Base-by-base conservation (phyloP, 2,797 vertebrate genomes). In the Sebastes hubbsi region DNA sequence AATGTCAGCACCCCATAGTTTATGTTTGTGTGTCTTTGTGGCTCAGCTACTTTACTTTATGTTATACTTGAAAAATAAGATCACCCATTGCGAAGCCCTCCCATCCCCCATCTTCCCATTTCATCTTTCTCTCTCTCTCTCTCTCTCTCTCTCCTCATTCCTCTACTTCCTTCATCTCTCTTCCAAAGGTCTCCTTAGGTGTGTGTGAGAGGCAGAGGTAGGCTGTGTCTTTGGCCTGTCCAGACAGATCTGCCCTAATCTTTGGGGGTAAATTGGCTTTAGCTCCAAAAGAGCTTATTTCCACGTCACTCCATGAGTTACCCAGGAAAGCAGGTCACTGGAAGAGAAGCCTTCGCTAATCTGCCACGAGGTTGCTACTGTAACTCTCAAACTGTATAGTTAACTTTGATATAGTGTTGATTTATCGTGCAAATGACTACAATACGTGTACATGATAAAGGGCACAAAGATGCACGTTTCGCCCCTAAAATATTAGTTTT, bases 201-300 rank as follows among this genome's bases (percentile, higher is more conserved):
- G 64, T 69, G 68, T 69, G 80, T 58, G 72, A 63, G 69, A 68
- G 77, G 72, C 18, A 60, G 69, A 66, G 66, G 60, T 77, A 82
- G 80, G 72, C 71, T 85, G 65, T 68, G 89, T 83, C 92, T 92
- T 91, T 87, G 84, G 79, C 88, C 88, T 93, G 90, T 80, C 90
- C 92, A 94, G 94, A 95, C 94, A 95, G 94, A 92, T 95, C 95
- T 94, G 89, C 72, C 83, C 87, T 96, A 95, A 96, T 95, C 95
- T 95, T 91, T 88, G 83, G 82, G 80, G 73, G 81, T 89, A 96
- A 96, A 96, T 96, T 96, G 96, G 96, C 95, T 96, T 96, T 96
- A 94, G 85, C 82, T 93, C 61, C 91, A 95, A 96, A 96, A 95
- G 95, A 95, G 95, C 95, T 96, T 96, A 96, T 82, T 92, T 91